phyloP scores from a whole-genome alignment of 1,140 invertebrate species.

The Brachionus calyciflorus region DNA sequence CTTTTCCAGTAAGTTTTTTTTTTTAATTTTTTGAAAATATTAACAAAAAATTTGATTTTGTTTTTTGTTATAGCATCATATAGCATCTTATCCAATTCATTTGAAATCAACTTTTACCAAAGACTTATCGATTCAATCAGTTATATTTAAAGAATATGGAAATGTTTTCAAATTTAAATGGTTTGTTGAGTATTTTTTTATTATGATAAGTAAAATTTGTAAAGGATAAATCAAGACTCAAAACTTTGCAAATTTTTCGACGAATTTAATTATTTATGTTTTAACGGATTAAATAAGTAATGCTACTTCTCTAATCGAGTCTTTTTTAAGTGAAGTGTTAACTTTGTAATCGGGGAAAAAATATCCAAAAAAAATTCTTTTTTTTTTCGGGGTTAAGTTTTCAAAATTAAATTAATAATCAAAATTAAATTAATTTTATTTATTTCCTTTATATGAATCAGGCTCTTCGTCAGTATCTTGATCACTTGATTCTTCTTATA shows the following conservation, averaged over 20 bases:
- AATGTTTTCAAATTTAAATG: slow-evolving; percentile 34
- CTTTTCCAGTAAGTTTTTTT: slow-evolving; percentile 25
- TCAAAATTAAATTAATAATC: no score
- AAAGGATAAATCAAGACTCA: neutral
- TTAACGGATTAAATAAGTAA: no score
- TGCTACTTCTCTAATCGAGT: no score
- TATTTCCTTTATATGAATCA: no score
- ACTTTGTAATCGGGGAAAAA: no score
- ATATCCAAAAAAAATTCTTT: no score
- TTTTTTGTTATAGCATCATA: slow-evolving; percentile 3
- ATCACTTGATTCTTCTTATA: no score
- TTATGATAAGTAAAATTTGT: neutral
- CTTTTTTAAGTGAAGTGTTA: no score
- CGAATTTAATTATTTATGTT: no score
- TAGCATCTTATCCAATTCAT: neutral
- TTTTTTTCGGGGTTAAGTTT: no score
- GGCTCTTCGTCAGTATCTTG: no score
- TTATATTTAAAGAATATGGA: slow-evolving; percentile 27
- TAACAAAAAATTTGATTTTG: neutral
- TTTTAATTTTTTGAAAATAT: neutral
- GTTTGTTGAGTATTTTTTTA: neutral
- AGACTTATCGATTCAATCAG: neutral
- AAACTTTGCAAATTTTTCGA: neutral
- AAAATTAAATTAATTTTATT: no score
- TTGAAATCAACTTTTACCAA: slow-evolving; percentile 9